phyloP scores from a whole-genome alignment of 1,140 invertebrate species.

The Sesamia nonagrioides region DNA sequence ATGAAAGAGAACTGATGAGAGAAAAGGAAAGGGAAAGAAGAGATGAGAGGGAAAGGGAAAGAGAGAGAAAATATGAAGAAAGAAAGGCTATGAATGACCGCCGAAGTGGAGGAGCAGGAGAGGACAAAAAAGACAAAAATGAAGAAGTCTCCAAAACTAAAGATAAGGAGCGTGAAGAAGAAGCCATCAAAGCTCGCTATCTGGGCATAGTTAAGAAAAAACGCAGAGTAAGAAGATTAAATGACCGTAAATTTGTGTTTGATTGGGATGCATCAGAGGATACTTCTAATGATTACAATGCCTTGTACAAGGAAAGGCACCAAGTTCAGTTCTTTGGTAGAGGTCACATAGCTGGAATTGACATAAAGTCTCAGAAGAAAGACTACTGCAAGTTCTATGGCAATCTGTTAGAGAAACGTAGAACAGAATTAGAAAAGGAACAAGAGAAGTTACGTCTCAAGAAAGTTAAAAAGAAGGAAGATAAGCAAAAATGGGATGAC shows the following conservation, averaged over 20 bases:
- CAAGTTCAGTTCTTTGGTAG: conserved; percentile 99
- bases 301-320: conserved; percentile 98
- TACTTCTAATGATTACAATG: conserved; percentile 99
- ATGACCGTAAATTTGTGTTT: conserved; percentile 99
- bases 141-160: conserved; percentile 90
- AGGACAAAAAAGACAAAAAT: conserved; percentile 83
- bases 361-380: conserved; percentile 98
- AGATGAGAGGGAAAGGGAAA: conserved; percentile 71
- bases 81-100: conserved; percentile 71
- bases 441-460: conserved; percentile 98
- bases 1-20: conserved; percentile 77
- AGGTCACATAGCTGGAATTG: conserved; percentile 99
- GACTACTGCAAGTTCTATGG: conserved; percentile 99
- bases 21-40: conserved; percentile 64
- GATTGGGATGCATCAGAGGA: conserved; percentile 99
- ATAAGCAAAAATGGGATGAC: conserved; percentile 99
- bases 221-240: conserved; percentile 95
- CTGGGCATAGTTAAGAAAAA: conserved; percentile 98
- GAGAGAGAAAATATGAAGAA: conserved; percentile 79
- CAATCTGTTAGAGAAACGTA: conserved; percentile 96
- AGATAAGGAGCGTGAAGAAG: conserved; percentile 96
- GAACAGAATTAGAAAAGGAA: conserved; percentile 99
- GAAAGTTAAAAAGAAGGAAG: conserved; percentile 98
- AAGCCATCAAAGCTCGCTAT: conserved; percentile 98
- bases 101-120: conserved; percentile 54